Base-by-base conservation (phyloP, 2,113 vertebrate species). In the Gopherus evgoodei region DNA sequence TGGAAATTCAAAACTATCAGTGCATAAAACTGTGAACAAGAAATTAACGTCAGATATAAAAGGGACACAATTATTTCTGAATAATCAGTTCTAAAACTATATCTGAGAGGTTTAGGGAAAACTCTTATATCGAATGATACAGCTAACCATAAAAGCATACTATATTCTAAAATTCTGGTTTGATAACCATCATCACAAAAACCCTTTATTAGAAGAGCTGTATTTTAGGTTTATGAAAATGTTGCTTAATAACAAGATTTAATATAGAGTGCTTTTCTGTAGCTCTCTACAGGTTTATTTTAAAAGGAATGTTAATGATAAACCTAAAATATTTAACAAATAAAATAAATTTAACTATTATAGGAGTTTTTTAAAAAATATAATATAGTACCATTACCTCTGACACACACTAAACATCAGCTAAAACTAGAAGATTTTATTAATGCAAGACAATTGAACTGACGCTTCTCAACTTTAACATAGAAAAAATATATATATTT, bases 151-250 rank as follows among this genome's bases (percentile, higher is more conserved):
- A 56, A 91, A 81, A 47, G n/a, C 8, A n/a, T 69, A 69, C 35
- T 9, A n/a, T 38, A 87, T 17, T 75, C 81, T 19, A 22, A 3
- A 7, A 72, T 90, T 95, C 91, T 80, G 47, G 83, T 80, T 31
- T 91, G n/a, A 93, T 25, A 88, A 22, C 9, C 65, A 91, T 11
- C 0, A 0, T 0, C 0, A 84, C 17, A 92, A 86, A 93, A 84
- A 14, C 4, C 5, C 89, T 80, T 69, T 86, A 38, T 19, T 13
- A 90, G 56, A 59, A 91, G n/a, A 85, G 80, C 2, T 29, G 17
- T 84, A 54, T 31, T 3, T 88, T 87, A 13, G 8, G 10, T 79
- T 88, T 84, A 87, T 62, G n/a, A 87, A 16, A 6, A 59, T 17
- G 54, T 72, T 92, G 62, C 17, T 88, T 84, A 2, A 0, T 47